Percentiles rank a stretch among this genome's conserved stretches.
These are phyloP conservation scores for Mustela lutreola DNA, from an alignment of 2,113 vertebrate genomes.

Conservation along the genomic window DNA sequence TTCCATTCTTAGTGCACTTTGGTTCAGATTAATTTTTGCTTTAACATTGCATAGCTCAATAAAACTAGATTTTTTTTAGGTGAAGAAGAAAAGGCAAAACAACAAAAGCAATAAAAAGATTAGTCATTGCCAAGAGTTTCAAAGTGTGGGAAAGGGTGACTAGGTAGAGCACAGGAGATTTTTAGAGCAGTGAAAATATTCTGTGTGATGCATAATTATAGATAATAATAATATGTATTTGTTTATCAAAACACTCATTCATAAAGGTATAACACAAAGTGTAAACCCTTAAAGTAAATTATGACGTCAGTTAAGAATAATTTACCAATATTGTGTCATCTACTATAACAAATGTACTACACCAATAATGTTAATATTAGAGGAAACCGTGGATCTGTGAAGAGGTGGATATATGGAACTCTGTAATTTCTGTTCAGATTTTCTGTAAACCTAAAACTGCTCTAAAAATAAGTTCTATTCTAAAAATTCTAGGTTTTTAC, in stretches of 20 bases:
- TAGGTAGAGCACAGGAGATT: neutral
- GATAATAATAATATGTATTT: neutral
- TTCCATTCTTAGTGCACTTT: neutral
- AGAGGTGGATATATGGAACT: neutral
- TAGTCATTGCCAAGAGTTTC: neutral
- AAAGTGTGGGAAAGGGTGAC: neutral
- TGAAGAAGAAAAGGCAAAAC: neutral
- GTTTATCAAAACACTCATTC: neutral
- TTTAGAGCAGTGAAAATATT: neutral
- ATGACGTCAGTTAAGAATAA: neutral
- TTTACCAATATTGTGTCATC: neutral
- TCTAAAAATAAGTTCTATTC: neutral
- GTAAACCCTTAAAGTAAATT: neutral
- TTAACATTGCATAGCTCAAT: neutral
- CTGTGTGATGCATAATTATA: neutral
- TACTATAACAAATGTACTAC: neutral
- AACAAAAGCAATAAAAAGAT: neutral
- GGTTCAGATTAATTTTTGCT: neutral
- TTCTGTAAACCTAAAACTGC: neutral
- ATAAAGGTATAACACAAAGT: neutral
- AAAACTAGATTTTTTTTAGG: neutral
- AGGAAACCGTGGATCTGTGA: neutral
- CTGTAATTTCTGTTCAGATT: neutral
- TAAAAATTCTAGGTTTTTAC: neutral
- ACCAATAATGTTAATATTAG: neutral